Evolutionary conservation across 2,113 vertebrate species (phyloP).

Genomic region (Menura novaehollandiae): DNA sequence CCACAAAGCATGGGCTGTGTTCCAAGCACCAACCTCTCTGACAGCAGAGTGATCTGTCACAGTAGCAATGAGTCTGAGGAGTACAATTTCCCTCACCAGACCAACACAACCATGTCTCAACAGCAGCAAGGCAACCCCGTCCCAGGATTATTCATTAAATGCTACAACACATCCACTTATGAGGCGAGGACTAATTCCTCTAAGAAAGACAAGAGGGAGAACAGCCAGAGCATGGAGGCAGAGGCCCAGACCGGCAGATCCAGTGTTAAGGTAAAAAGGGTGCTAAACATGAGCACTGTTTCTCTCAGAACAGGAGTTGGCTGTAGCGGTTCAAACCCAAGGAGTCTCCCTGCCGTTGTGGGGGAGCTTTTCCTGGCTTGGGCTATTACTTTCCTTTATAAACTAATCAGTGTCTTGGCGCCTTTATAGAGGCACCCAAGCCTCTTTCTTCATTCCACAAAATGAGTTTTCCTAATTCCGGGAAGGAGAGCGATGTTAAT

Average conservation of each 20-base stretch:
- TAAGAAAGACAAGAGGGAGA: conserved; percentile 68
- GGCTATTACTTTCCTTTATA: neutral
- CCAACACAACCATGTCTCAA: conserved; percentile 77
- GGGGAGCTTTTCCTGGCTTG: neutral
- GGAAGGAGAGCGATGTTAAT: neutral
- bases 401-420: neutral
- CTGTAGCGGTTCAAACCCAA: neutral
- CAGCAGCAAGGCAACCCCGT: conserved; percentile 80
- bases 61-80: conserved; percentile 91
- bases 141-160: conserved; percentile 87
- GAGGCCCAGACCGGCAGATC: conserved; percentile 63
- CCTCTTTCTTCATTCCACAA: neutral
- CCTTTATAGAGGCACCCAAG: neutral
- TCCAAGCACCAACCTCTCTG: conserved; percentile 95
- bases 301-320: conserved; percentile 32
- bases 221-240: conserved; percentile 68
- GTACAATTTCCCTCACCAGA: conserved; percentile 86
- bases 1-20: conserved; percentile 93
- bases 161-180: conserved; percentile 78
- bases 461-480: neutral
- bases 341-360: neutral
- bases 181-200: conserved; percentile 80
- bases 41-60: conserved; percentile 85
- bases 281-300: conserved; percentile 11
- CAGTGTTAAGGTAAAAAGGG: conserved; percentile 69